Evolutionary conservation across 1,140 invertebrate genomes (phyloP).

Genomic region (Heliconius congener): DNA sequence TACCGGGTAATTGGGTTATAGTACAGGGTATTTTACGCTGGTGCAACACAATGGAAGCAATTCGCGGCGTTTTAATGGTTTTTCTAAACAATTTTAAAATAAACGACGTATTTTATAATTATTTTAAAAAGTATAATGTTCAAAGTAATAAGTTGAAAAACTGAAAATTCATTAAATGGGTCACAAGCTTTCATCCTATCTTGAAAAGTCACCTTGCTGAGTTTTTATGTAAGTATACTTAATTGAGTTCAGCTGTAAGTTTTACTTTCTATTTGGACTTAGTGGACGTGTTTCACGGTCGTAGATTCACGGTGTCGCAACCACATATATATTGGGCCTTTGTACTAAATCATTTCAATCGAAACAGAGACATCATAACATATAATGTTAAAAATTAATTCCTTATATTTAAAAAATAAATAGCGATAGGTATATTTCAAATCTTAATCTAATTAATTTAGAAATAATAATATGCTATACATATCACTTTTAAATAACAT

Average conservation of each 20-base stretch:
- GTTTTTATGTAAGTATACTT: constrained; percentile 3
- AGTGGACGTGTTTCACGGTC: not conserved
- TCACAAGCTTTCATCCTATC: not conserved
- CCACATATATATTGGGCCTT: no score
- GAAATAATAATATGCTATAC: not conserved
- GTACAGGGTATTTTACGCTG: constrained; percentile 47
- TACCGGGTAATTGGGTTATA: constrained; percentile 62
- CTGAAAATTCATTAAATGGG: constrained; percentile 4
- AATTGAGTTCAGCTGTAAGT: not conserved
- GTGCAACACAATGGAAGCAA: constrained; percentile 27
- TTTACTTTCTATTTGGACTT: not conserved
- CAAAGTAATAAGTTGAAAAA: not conserved
- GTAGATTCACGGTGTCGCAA: not conserved
- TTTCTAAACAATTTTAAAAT: not conserved
- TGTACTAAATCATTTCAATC: no score
- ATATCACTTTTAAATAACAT: not conserved
- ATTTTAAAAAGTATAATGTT: not conserved
- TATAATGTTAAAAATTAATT: not conserved
- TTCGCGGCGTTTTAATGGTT: constrained; percentile 3
- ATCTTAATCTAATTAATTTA: no score
- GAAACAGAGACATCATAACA: not conserved
- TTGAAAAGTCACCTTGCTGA: not conserved
- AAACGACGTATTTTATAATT: not conserved
- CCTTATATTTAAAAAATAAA: no score
- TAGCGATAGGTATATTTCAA: no score